Evolutionary conservation across 2,113 vertebrate genomes (phyloP).

Genomic region (Neoarius graeffei): DNA sequence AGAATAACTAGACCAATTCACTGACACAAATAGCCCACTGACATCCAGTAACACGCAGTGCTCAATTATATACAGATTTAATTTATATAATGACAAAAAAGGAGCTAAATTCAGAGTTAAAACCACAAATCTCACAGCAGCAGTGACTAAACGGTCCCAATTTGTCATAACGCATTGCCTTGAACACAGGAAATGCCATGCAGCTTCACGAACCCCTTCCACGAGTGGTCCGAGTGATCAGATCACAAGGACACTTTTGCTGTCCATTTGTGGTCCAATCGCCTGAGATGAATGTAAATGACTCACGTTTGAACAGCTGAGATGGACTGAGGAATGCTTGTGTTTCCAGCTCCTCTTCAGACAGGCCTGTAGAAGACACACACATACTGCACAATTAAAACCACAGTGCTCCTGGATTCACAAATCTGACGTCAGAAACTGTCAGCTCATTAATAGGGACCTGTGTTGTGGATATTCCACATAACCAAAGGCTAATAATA

Average conservation of each 20-base stretch:
- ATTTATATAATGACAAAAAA: neutral
- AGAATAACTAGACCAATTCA: neutral
- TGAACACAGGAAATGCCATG: neutral
- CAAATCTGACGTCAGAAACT: neutral
- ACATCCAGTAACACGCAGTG: neutral
- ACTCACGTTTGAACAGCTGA: slow-evolving; percentile 56
- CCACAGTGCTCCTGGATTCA: neutral
- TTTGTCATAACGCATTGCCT: neutral
- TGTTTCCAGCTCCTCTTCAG: slow-evolving; percentile 63
- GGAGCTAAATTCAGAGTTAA: neutral
- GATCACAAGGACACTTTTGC: too few relatives aligned
- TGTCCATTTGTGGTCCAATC: neutral
- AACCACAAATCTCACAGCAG: neutral
- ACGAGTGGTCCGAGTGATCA: neutral
- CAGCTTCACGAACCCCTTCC: neutral
- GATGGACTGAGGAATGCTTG: slow-evolving; percentile 60
- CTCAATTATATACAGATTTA: neutral
- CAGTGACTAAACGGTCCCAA: neutral
- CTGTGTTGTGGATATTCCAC: neutral
- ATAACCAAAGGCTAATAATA: neutral
- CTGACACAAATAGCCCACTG: neutral
- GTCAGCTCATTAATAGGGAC: neutral
- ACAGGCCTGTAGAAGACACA: slow-evolving; percentile 41
- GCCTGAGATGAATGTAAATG: neutral
- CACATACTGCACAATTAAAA: neutral